These are phyloP conservation scores for Talpa occidentalis DNA, from an alignment of 2,113 vertebrate genomes.

Conservation along the genomic window DNA sequence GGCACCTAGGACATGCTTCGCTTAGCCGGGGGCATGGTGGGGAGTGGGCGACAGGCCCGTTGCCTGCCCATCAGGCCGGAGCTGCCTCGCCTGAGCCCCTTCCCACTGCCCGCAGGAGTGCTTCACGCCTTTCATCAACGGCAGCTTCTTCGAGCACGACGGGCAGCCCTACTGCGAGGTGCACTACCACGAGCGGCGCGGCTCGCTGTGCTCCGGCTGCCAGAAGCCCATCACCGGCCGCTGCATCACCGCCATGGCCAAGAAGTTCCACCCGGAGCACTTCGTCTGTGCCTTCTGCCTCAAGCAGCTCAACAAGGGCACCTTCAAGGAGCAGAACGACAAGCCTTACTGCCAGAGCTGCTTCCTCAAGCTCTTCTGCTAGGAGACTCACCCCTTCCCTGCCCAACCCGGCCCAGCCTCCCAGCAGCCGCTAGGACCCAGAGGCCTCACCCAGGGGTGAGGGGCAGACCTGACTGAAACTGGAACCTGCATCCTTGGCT, in stretches of 20 bases:
- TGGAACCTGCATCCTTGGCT: slow-evolving; percentile 35
- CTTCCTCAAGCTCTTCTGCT: slow-evolving; percentile 99
- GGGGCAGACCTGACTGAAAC: slow-evolving; percentile 65
- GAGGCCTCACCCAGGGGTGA: slow-evolving; percentile 61
- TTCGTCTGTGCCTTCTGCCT: slow-evolving; percentile 99
- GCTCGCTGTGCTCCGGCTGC: slow-evolving; percentile 97
- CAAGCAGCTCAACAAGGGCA: slow-evolving; percentile 99
- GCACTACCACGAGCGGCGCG: slow-evolving; percentile 96
- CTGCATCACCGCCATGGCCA: slow-evolving; percentile 98
- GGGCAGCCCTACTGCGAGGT: slow-evolving; percentile 99
- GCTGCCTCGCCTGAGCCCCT: not conserved
- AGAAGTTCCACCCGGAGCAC: slow-evolving; percentile 99
- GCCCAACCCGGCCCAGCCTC: not conserved
- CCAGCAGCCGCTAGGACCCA: slow-evolving; percentile 78
- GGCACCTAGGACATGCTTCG: accelerated
- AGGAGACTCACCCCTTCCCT: slow-evolving; percentile 60
- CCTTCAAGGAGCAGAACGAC: slow-evolving; percentile 99
- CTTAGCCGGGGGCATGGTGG: not conserved
- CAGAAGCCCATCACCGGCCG: slow-evolving; percentile 99
- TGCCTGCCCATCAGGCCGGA: not conserved
- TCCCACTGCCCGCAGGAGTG: slow-evolving; percentile 90
- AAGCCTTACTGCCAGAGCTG: slow-evolving; percentile 99
- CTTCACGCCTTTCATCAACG: slow-evolving; percentile 97
- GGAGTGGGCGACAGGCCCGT: not conserved
- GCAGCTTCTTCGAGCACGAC: slow-evolving; percentile 98